Evolutionary conservation across 2,797 vertebrate genomes (phyloP), one percentile per base, ranked within the genome.

Genomic region (Melanogrammus aeglefinus): DNA sequence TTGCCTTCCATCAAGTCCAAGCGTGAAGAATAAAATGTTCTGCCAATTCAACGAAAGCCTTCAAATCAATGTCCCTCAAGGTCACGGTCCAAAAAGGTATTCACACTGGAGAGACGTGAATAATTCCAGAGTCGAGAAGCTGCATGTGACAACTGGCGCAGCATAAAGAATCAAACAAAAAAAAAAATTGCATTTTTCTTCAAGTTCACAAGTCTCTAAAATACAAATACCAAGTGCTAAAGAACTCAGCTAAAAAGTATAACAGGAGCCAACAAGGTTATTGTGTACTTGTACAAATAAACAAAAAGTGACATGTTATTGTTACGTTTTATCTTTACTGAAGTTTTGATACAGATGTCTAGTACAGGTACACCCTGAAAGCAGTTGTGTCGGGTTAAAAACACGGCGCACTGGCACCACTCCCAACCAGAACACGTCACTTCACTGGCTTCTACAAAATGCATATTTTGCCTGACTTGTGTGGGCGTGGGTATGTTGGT

Each of bases 151-250:
- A 81, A 81, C 81, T 85, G 86, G 81, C 0, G 84, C 83, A 90
- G 86, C 86, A 69, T 70, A 72, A 78, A 75, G 70, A 35, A 35
- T 72, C 31, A 72, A 35, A 69, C n/a, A 75, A 75, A 69, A 75
- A 69, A 75, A 69, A 74, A 86, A 76, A 77, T 76, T 33, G 85
- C 69, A 83, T 80, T 81, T 81, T 84, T 85, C 80, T 84, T 84
- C 38, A 86, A 83, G 77, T 83, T 86, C 88, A 88, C 66, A 71
- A 82, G 77, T 81, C 87, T 87, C 90, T 88, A 91, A 69, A 82
- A 92, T 87, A 92, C 88, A 91, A 90, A 90, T 88, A 92, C 81
- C 91, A 91, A 93, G 87, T 92, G 91, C 92, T 92, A 92, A 93
- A 91, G 90, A 86, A 91, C 91, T 87, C 85, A 86, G 82, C 88